These are phyloP conservation scores for Phyllopteryx taeniolatus DNA, from an alignment of 2,113 vertebrate genomes.

Conservation along the genomic window DNA sequence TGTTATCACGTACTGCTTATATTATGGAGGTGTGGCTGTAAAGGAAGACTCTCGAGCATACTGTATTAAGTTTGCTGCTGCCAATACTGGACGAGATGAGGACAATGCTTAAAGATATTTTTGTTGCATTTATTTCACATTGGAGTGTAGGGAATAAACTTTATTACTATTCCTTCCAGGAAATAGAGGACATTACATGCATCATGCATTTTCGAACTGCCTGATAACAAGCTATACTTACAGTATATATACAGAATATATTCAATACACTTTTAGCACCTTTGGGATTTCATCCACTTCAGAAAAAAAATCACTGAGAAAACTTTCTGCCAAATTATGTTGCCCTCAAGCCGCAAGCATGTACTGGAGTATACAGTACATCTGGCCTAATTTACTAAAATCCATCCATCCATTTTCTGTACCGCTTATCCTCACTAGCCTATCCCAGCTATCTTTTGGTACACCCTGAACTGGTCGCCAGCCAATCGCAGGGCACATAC, in stretches of 20 bases:
- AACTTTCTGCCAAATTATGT: constrained; percentile 15
- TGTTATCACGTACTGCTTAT: background rate
- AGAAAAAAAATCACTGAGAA: background rate
- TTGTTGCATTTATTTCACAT: background rate
- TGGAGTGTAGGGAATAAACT: background rate
- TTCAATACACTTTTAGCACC: constrained; percentile 5
- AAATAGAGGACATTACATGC: background rate
- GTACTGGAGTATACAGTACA: background rate
- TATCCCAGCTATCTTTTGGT: too few species aligned
- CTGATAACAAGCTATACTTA: constrained; percentile 4
- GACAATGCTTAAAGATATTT: background rate
- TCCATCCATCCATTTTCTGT: background rate
- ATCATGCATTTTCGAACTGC: background rate
- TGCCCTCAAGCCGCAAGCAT: background rate
- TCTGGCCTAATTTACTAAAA: background rate
- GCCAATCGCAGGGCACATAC: too few species aligned
- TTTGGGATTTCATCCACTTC: constrained; percentile 11
- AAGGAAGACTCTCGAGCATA: background rate
- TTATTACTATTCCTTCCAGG: constrained; percentile 3
- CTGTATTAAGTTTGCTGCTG: background rate
- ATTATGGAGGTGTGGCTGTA: background rate
- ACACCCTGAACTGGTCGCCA: too few species aligned
- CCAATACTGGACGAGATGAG: background rate
- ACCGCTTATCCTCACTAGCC: too few species aligned
- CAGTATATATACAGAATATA: background rate